phyloP scores from a whole-genome alignment of 2,113 vertebrate species.

The Gymnocephalus cernua region DNA sequence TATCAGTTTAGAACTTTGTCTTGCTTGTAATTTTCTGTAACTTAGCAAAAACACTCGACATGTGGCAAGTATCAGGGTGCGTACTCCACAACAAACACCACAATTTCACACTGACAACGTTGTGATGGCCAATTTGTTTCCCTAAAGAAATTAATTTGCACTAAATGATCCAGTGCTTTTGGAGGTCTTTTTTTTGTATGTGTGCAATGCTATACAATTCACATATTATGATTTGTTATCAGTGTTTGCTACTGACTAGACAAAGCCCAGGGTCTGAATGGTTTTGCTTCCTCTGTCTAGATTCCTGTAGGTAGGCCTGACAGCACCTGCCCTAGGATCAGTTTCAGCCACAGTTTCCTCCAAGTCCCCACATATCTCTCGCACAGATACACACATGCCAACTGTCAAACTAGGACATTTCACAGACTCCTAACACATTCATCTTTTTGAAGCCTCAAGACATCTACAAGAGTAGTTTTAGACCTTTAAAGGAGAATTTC shows the following conservation, averaged over 20 bases:
- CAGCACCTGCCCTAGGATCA: constrained; percentile 74
- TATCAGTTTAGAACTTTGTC: neutral
- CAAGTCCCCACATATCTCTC: constrained; percentile 18
- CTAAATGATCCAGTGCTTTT: neutral
- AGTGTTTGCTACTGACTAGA: constrained; percentile 15
- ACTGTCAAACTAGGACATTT: constrained; percentile 53
- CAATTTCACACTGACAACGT: neutral
- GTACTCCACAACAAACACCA: constrained; percentile 19
- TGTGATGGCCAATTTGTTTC: neutral
- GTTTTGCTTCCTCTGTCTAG: constrained; percentile 73
- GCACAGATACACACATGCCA: constrained; percentile 34
- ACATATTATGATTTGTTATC: neutral
- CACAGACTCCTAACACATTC: neutral
- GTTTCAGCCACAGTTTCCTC: constrained; percentile 85
- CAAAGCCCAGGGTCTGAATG: constrained; percentile 1
- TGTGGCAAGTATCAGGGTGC: neutral
- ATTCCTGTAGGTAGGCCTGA: constrained; percentile 52
- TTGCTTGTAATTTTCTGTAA: neutral
- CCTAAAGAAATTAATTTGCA: neutral
- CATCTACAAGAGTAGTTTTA: neutral
- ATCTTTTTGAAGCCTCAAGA: neutral
- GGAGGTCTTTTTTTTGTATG: neutral
- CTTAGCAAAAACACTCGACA: neutral
- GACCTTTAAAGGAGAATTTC: no score
- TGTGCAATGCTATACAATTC: neutral